phyloP scores from a whole-genome alignment of 1,140 invertebrate genomes.

The Cotesia chilonis region DNA sequence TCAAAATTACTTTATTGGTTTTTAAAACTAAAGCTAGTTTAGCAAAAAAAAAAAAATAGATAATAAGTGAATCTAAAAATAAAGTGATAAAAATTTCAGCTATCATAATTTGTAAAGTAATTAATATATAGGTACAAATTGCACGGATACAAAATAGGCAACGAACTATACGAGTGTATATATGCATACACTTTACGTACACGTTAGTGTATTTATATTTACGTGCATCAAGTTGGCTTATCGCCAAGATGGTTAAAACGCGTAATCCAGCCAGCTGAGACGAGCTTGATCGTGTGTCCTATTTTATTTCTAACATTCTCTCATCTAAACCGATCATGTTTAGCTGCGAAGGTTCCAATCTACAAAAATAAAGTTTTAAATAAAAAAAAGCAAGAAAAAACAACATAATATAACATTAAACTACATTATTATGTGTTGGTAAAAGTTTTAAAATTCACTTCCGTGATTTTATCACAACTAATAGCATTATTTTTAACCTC shows the following conservation, averaged over 20 bases:
- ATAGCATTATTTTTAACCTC: not conserved
- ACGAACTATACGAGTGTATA: slow-evolving; percentile 12
- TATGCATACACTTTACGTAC: slow-evolving; percentile 20
- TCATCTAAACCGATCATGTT: slow-evolving; percentile 2
- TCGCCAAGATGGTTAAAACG: slow-evolving; percentile 31
- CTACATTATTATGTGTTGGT: not conserved
- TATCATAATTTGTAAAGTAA: too few species aligned
- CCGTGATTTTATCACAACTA: not conserved
- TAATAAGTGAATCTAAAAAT: too few species aligned
- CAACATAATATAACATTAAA: not conserved
- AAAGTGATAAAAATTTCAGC: too few species aligned
- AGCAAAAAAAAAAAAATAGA: too few species aligned
- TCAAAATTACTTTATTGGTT: too few species aligned
- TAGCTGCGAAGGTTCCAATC: not conserved
- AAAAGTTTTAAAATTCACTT: not conserved
- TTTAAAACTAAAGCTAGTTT: too few species aligned
- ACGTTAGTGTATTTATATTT: slow-evolving; percentile 40
- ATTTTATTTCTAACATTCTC: slow-evolving; percentile 33
- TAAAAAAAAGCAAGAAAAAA: not conserved
- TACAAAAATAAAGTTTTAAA: not conserved
- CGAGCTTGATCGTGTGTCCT: slow-evolving; percentile 31
- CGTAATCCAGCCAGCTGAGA: slow-evolving; percentile 35
- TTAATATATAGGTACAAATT: too few species aligned
- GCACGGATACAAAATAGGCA: too few species aligned
- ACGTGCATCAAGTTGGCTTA: slow-evolving; percentile 38